phyloP scores from a whole-genome alignment of 2,113 vertebrate species.

The Naja naja region DNA sequence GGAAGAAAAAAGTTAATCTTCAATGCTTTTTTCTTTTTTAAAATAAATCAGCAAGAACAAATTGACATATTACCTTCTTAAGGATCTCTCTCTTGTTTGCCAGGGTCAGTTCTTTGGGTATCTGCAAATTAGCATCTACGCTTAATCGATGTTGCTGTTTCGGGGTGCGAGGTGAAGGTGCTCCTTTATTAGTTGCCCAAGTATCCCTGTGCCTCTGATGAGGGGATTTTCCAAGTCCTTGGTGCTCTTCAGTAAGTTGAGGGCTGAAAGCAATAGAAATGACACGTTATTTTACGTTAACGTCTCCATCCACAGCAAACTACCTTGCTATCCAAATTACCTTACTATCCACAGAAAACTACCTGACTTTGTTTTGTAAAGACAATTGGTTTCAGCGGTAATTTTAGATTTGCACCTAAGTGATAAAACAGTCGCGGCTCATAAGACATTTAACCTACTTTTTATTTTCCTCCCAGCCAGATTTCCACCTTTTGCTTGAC shows the following conservation, averaged over 20 bases:
- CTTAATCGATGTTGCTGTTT: slow-evolving; percentile 93
- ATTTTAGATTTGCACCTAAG: neutral
- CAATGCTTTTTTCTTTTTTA: neutral
- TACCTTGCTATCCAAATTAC: neutral
- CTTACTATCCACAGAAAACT: too few species aligned
- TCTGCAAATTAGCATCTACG: slow-evolving; percentile 95
- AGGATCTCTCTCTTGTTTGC: slow-evolving; percentile 94
- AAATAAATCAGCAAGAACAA: neutral
- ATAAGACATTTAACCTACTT: slow-evolving; percentile 75
- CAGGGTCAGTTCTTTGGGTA: slow-evolving; percentile 88
- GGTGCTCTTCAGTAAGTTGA: slow-evolving; percentile 80
- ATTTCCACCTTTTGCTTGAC: slow-evolving; percentile 87
- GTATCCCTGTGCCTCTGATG: slow-evolving; percentile 82
- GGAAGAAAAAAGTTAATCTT: slow-evolving; percentile 24
- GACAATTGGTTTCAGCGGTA: neutral
- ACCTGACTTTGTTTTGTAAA: neutral
- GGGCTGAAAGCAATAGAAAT: slow-evolving; percentile 67
- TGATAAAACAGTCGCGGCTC: neutral
- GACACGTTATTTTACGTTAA: neutral
- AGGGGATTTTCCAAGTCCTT: slow-evolving; percentile 72
- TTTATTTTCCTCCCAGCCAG: slow-evolving; percentile 96
- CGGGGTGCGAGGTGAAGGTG: slow-evolving; percentile 77
- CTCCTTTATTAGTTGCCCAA: slow-evolving; percentile 77
- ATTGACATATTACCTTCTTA: slow-evolving; percentile 77
- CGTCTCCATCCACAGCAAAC: neutral